These are phyloP conservation scores for Achatina immaculata DNA, from an alignment of 1,140 invertebrate species.

Conservation along the genomic window DNA sequence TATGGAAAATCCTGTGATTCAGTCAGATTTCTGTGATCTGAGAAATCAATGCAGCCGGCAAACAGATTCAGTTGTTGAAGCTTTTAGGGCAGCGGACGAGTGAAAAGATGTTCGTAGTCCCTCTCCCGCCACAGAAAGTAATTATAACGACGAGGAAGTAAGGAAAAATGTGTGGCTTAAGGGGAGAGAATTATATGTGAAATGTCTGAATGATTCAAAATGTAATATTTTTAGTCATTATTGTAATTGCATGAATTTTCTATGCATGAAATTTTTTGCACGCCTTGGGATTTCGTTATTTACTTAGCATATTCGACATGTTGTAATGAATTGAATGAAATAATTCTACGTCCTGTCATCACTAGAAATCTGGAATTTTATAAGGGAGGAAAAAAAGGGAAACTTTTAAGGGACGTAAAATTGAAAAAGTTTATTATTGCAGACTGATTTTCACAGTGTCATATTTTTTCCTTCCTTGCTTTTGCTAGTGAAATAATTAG, in stretches of 20 bases:
- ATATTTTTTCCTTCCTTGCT: too few species aligned
- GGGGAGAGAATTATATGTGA: background rate
- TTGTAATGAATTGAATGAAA: too few species aligned
- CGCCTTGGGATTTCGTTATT: too few species aligned
- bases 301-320: too few species aligned
- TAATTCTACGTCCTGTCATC: too few species aligned
- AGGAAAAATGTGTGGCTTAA: background rate
- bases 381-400: too few species aligned
- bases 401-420: too few species aligned
- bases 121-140: background rate
- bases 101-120: background rate
- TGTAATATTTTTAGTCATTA: background rate
- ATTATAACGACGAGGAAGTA: background rate
- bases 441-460: too few species aligned
- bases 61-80: conserved; percentile 5
- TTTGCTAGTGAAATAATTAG: too few species aligned
- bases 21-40: background rate
- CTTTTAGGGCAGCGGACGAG: background rate
- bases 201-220: background rate
- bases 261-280: too few species aligned
- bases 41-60: background rate
- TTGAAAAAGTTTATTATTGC: too few species aligned
- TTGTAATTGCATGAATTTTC: background rate
- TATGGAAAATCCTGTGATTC: background rate
- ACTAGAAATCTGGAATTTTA: too few species aligned